A percentile compares a stretch with the other conserved stretches of the same genome.
Evolutionary conservation across 2,888 invertebrate genomes (phyloP).

Genomic region (Tortricodes alternella): DNA sequence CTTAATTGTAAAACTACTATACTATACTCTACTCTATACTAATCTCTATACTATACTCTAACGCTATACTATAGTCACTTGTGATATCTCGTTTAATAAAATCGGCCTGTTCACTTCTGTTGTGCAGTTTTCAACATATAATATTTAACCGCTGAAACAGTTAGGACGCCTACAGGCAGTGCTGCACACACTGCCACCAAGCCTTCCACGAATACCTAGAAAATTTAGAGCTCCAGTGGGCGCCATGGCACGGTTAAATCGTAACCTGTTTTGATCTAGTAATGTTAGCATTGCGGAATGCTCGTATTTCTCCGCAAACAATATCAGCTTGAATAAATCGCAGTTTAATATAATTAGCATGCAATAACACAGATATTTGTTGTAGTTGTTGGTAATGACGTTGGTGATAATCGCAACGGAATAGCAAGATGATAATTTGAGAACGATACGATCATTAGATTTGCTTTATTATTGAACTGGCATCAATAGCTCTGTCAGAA

Average conservation of each 20-base stretch:
- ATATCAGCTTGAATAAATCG: constrained; percentile 7
- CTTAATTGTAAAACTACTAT: no score
- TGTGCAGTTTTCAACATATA: background rate
- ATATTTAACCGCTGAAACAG: constrained; percentile 12
- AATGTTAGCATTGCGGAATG: constrained; percentile 15
- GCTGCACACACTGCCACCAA: constrained; percentile 9
- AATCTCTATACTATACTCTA: no score
- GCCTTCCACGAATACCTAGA: constrained; percentile 19
- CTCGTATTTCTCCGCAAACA: constrained; percentile 12
- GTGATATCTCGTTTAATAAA: no score
- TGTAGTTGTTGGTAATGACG: background rate
- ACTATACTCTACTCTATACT: no score
- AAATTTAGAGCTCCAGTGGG: constrained; percentile 30
- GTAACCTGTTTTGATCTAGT: constrained; percentile 32
- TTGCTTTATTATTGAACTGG: background rate
- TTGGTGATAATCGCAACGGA: background rate
- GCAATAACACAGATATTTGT: background rate
- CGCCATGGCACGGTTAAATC: constrained; percentile 27
- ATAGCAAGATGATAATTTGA: background rate
- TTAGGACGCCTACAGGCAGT: constrained; percentile 8
- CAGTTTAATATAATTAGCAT: constrained; percentile 13
- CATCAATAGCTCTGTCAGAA: constrained; percentile 1
- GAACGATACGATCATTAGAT: constrained; percentile 1
- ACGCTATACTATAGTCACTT: no score
- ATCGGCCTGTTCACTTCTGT: background rate